Evolutionary conservation across 2,888 invertebrate species (phyloP).

Genomic region (Macrophya alboannulata): DNA sequence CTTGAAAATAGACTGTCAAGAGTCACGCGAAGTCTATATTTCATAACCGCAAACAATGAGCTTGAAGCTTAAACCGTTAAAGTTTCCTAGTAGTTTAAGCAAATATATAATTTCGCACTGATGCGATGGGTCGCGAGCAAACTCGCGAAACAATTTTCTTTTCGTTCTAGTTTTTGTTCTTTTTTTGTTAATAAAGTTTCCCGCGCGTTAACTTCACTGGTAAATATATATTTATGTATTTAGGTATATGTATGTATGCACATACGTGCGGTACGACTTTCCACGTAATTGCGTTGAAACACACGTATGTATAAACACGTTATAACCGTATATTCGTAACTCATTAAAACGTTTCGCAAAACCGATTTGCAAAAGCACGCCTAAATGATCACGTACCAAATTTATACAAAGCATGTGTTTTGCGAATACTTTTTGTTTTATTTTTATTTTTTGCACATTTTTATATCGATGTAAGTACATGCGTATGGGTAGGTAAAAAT

Average conservation of each 20-base stretch:
- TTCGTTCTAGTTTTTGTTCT: too few species aligned
- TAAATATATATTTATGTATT: neutral
- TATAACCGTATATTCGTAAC: neutral
- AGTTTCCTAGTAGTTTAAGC: neutral
- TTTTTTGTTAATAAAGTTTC: neutral
- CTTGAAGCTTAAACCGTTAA: neutral
- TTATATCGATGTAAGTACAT: neutral
- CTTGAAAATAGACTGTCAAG: neutral
- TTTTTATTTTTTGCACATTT: neutral
- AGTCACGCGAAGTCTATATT: neutral
- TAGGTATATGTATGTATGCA: neutral
- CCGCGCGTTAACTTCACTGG: neutral
- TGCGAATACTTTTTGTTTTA: neutral
- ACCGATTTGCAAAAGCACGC: neutral
- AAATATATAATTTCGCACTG: neutral
- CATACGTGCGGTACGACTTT: neutral
- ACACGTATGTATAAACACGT: neutral
- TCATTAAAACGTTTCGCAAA: slow-evolving; percentile 39
- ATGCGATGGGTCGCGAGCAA: neutral
- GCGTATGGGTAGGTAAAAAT: neutral
- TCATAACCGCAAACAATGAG: neutral
- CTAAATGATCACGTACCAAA: neutral
- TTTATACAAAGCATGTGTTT: too few species aligned
- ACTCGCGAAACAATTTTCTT: neutral
- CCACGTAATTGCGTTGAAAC: neutral